Base-by-base conservation (phyloP, 2,888 invertebrate species). In the Drosophila demipolita region DNA sequence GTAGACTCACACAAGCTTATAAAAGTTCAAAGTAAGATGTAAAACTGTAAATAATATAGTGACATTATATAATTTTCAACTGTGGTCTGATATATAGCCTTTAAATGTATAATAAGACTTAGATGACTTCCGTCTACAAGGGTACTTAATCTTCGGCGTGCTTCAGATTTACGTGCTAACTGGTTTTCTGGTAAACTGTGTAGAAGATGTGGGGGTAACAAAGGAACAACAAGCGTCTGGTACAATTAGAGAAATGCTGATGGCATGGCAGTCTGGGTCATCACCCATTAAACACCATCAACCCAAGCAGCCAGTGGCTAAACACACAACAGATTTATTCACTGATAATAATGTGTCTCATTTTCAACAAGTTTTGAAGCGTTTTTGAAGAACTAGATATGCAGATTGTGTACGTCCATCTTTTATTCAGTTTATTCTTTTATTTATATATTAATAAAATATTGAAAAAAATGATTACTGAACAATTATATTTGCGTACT, bases 151-250 rank as follows among this genome's bases (percentile, higher is more conserved):
- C 15, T 15, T 15, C 45, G 45, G 23, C 2, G 23, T 45, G 23
- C 23, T 23, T 23, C 23, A 15, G 23, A 23, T 8, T 15, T 3
- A 23, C 23, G 45, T 15, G 3, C 45, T 45, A 45, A 45, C 45
- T 45, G 45, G 45, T 45, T 45, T 45, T 45, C 45, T 45, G 4
- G 15, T 45, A 45, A 45, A 45, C 20, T 15, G 45, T 23, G 45
- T 45, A 0, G 6, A 42, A 42, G 23, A 45, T 15, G 45, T 45
- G 45, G 45, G 45, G 23, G 40, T 33, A 53, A 52, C 49, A 52
- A 58, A 69, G 35, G 55, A 38, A 55, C 35, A 38, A n/a, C 52
- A 20, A 52, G n/a, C 32, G 32, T 38, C 26, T 50, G 29, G 60
- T 32, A 36, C 50, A 55, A 55, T 55, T 38, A 55, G 55, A 55